Evolutionary conservation across 1,140 invertebrate species (phyloP).

Genomic region (Philopotamus ludificatus): DNA sequence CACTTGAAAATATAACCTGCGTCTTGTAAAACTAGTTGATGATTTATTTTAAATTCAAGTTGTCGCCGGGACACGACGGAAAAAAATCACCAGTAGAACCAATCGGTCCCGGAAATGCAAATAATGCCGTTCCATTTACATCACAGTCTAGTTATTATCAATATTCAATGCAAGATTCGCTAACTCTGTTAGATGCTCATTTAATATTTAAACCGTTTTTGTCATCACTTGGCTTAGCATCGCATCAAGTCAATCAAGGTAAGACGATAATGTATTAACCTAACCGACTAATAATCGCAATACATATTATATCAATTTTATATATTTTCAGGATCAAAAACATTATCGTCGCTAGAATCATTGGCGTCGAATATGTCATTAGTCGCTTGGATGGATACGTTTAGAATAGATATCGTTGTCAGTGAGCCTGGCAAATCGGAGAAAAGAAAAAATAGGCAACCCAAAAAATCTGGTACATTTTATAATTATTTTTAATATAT

Average conservation of each 20-base stretch:
- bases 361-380: constrained; percentile 88
- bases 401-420: constrained; percentile 93
- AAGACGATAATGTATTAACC: constrained; percentile 29
- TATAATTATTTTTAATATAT: no score
- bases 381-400: constrained; percentile 80
- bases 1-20: not conserved
- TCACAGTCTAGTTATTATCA: constrained; percentile 45
- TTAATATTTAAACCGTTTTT: constrained; percentile 89
- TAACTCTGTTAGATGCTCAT: constrained; percentile 84
- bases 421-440: constrained; percentile 68
- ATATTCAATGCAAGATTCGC: constrained; percentile 78
- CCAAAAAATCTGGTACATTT: constrained; percentile 48
- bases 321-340: constrained; percentile 47
- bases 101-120: not conserved
- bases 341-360: constrained; percentile 73
- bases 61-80: constrained; percentile 13
- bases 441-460: constrained; percentile 48
- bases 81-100: constrained; percentile 27
- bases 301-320: constrained; percentile 4
- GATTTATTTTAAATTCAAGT: not conserved
- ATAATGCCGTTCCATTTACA: constrained; percentile 28
- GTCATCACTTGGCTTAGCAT: constrained; percentile 80
- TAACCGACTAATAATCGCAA: not conserved
- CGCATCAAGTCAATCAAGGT: constrained; percentile 72
- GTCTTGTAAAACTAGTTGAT: not conserved